Evolutionary conservation across 2,888 invertebrate species (phyloP), one percentile per base, ranked within the genome.

Genomic region (Philereme vetulata): DNA sequence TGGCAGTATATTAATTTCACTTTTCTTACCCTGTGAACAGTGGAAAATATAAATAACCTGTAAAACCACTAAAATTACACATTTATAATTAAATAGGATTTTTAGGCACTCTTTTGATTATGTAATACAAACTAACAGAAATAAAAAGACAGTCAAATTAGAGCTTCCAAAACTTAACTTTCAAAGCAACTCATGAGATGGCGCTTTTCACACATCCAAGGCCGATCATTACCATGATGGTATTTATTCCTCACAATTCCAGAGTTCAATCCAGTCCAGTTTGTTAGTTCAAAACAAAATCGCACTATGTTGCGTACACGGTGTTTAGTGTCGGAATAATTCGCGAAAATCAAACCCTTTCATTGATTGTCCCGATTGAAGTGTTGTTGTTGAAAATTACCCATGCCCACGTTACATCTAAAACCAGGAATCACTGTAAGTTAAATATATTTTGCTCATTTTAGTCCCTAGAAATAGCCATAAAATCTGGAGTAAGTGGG

Each of bases 401-500:
- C 77, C 77, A 93, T 92, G 93, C 93, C 93, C 75, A 85, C 92
- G 63, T 70, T 93, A 86, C 89, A 92, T 66, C 82, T 93, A 68
- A 92, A 92, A 75, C 89, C 92, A 66, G 91, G 92, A 81, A 82
- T 92, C 66, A 91, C 92, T 88, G 93, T 93, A 82, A 84, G 68
- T 55, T 49, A 62, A 61, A 49, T 56, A 62, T 51, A 72, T 68
- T 70, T 75, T 53, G 38, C 59, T 35, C 21, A 8, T 4, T 38
- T n/a, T 9, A 4, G 38, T 47, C 10, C 42, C 47, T 63, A 62
- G 54, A 57, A 51, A 51, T 59, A 62, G 62, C 47, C 34, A 10
- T 38, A 44, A 46, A 52, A 58, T 46, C 33, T 34, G 34, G 34
- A 46, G 54, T 55, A 36, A 51, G 52, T 35, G 60, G 38, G 54